A percentile compares a stretch with the other conserved stretches of the same genome.
phyloP scores from a whole-genome alignment of 2,113 vertebrate species.

The Solenodon paradoxus region DNA sequence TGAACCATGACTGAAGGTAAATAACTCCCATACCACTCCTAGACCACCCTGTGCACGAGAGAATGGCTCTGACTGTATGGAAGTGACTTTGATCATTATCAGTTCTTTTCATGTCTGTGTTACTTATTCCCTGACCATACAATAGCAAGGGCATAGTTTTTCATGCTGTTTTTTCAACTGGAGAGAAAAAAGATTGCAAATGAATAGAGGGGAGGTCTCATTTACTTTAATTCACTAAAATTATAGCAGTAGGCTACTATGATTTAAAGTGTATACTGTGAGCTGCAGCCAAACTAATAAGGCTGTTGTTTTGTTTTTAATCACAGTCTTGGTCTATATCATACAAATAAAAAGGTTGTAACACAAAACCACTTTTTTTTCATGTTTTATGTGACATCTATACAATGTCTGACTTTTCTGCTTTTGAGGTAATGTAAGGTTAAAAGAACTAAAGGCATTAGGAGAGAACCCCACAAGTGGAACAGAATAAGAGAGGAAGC shows the following conservation, averaged over 20 bases:
- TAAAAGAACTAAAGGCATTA: neutral
- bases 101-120: neutral
- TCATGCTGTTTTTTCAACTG: neutral
- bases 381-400: neutral
- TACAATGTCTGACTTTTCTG: neutral
- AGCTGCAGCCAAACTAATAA: no score
- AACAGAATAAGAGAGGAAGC: neutral
- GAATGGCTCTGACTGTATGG: neutral
- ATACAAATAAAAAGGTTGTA: neutral
- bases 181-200: neutral
- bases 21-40: neutral
- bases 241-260: neutral
- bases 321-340: neutral
- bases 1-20: neutral
- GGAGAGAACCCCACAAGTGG: rapidly evolving
- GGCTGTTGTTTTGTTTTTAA: neutral
- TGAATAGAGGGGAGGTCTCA: neutral
- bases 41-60: neutral
- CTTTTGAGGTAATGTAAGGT: neutral
- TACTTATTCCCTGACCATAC: neutral
- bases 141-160: neutral
- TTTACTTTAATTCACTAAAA: neutral
- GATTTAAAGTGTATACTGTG: neutral
- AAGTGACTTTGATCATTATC: neutral
- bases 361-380: neutral